These are phyloP conservation scores for Peromyscus eremicus DNA, from an alignment of 2,797 vertebrate species.

Conservation along the genomic window DNA sequence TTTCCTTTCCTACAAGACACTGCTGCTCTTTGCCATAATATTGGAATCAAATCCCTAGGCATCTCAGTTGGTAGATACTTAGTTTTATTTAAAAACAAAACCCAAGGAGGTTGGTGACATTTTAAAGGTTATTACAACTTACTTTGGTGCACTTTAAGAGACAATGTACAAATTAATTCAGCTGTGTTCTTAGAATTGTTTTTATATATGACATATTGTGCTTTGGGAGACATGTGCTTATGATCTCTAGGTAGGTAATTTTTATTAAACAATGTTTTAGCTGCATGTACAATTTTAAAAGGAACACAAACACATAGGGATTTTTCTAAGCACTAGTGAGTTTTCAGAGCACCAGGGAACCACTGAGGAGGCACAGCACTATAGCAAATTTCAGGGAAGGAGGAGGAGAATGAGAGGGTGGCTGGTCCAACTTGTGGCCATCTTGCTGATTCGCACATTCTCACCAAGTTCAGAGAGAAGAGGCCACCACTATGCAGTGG, in stretches of 20 bases:
- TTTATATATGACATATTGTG: constrained; percentile 71
- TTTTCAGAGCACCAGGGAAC: constrained; percentile 52
- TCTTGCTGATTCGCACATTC: neutral
- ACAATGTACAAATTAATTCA: constrained; percentile 69
- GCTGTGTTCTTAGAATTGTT: constrained; percentile 75
- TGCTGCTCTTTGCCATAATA: constrained; percentile 87
- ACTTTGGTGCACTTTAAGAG: constrained; percentile 90
- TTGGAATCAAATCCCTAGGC: constrained; percentile 85
- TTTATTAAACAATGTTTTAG: constrained; percentile 58
- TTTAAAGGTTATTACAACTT: constrained; percentile 83
- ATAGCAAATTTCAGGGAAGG: constrained; percentile 33
- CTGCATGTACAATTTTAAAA: constrained; percentile 67
- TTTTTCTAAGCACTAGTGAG: constrained; percentile 62
- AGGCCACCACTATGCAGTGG: neutral
- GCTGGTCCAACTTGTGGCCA: neutral
- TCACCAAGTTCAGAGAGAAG: neutral
- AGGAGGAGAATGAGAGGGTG: neutral
- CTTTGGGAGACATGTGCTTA: constrained; percentile 70
- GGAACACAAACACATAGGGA: constrained; percentile 53
- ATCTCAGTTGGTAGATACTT: constrained; percentile 76
- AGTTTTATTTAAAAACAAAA: constrained; percentile 78
- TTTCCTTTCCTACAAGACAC: constrained; percentile 79
- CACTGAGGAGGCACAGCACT: neutral
- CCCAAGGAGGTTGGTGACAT: constrained; percentile 77
- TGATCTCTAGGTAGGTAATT: constrained; percentile 76